These are phyloP conservation scores for Trissolcus brochymenae DNA, from an alignment of 2,888 invertebrate genomes.

Conservation along the genomic window DNA sequence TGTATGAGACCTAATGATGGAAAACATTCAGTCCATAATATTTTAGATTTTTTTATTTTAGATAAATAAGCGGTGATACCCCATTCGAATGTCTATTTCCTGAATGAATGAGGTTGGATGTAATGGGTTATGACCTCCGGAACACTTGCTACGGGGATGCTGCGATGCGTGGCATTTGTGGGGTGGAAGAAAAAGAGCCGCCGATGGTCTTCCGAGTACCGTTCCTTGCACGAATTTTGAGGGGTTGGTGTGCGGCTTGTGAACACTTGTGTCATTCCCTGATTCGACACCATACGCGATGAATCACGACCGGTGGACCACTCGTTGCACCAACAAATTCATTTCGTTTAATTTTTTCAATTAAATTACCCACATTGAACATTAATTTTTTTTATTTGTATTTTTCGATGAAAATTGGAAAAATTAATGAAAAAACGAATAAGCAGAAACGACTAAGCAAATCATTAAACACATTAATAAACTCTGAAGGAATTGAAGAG, in stretches of 20 bases:
- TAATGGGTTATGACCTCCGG: constrained; percentile 54
- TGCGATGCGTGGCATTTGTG: constrained; percentile 35
- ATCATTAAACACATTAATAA: too few species aligned
- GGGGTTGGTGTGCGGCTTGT: constrained; percentile 72
- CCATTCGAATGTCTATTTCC: constrained; percentile 30
- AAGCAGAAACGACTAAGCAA: too few species aligned
- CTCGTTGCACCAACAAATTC: constrained; percentile 20
- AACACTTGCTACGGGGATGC: constrained; percentile 49
- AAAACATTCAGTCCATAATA: neutral
- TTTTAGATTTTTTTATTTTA: constrained; percentile 21
- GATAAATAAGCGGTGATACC: constrained; percentile 13
- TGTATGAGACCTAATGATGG: too few species aligned
- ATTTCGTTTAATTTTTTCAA: constrained; percentile 2
- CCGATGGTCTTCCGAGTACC: constrained; percentile 18
- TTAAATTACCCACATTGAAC: neutral
- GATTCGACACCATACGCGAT: constrained; percentile 67
- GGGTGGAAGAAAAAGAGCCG: constrained; percentile 35
- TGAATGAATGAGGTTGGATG: constrained; percentile 32
- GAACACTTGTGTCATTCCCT: constrained; percentile 74
- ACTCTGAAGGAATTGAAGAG: too few species aligned
- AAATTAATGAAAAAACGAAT: too few species aligned
- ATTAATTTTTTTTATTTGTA: too few species aligned
- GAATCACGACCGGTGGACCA: constrained; percentile 66
- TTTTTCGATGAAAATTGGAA: too few species aligned
- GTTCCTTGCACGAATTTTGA: constrained; percentile 39